A percentile compares a stretch with the other conserved stretches of the same genome.
phyloP scores from a whole-genome alignment of 2,797 vertebrate species.

The Gallinago nigripennis region DNA sequence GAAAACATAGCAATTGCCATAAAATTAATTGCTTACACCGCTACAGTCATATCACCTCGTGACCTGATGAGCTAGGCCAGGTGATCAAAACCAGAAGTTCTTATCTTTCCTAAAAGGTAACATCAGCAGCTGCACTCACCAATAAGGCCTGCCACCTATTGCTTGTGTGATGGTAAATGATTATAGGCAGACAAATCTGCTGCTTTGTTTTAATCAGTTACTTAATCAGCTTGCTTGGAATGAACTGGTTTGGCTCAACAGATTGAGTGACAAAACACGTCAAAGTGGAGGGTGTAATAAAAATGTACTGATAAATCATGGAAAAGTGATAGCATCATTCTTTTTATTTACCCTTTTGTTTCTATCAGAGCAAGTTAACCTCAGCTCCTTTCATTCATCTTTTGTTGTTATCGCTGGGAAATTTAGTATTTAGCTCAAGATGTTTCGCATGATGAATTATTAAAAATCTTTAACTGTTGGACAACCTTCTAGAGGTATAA shows the following conservation, averaged over 20 bases:
- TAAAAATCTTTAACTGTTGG: constrained; percentile 83
- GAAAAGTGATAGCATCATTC: constrained; percentile 54
- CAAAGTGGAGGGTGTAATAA: constrained; percentile 56
- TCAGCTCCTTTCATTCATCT: constrained; percentile 69
- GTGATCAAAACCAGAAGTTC: neutral
- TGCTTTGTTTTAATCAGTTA: constrained; percentile 63
- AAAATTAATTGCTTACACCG: neutral
- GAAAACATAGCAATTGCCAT: neutral
- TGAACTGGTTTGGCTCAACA: constrained; percentile 49
- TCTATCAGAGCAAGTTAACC: constrained; percentile 70
- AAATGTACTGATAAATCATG: constrained; percentile 37
- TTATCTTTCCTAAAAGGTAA: neutral
- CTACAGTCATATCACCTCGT: neutral
- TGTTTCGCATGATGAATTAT: constrained; percentile 84
- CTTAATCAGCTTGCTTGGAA: constrained; percentile 70
- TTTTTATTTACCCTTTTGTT: constrained; percentile 67
- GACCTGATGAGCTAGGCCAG: neutral
- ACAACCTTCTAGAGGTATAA: constrained; percentile 79
- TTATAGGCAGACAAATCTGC: constrained; percentile 20
- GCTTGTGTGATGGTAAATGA: constrained; percentile 11
- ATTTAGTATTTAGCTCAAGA: constrained; percentile 78
- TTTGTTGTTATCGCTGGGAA: constrained; percentile 74
- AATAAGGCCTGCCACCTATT: neutral
- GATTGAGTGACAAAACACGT: constrained; percentile 64
- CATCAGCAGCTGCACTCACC: neutral